A percentile compares a stretch with the other conserved stretches of the same genome.
phyloP scores from a whole-genome alignment of 2,797 vertebrate species.

The Sparidentex hasta region DNA sequence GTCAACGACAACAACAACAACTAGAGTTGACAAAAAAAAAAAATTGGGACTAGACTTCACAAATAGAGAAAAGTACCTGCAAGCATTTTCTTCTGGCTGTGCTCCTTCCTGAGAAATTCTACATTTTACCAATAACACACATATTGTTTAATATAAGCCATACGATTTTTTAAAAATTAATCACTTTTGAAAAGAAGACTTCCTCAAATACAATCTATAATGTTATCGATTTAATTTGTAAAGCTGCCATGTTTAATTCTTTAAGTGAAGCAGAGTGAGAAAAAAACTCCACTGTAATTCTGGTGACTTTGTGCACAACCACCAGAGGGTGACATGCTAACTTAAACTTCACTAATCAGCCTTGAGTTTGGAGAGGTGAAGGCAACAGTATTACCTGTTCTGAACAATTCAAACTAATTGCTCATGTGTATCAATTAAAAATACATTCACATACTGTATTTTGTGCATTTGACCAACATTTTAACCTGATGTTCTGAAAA shows the following conservation, averaged over 20 bases:
- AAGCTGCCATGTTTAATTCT: background rate
- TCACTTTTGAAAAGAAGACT: background rate
- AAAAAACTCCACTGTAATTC: background rate
- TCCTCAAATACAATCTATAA: background rate
- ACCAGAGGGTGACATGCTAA: constrained; percentile 15
- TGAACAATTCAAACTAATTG: background rate
- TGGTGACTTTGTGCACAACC: background rate
- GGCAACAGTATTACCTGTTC: background rate
- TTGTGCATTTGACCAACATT: background rate
- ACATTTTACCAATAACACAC: background rate
- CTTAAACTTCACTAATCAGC: background rate
- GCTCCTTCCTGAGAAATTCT: constrained; percentile 5
- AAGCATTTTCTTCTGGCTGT: background rate
- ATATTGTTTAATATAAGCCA: background rate
- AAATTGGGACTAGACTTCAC: no score
- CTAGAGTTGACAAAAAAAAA: no score
- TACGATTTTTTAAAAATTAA: no score
- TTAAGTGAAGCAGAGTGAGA: background rate
- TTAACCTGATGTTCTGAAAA: background rate
- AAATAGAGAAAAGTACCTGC: background rate
- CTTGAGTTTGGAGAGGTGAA: background rate
- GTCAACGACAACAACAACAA: background rate
- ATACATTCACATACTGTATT: background rate
- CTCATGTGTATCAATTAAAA: background rate
- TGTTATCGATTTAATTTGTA: background rate